Evolutionary conservation across 2,888 invertebrate species (phyloP).

Genomic region (Mayetiola destructor): DNA sequence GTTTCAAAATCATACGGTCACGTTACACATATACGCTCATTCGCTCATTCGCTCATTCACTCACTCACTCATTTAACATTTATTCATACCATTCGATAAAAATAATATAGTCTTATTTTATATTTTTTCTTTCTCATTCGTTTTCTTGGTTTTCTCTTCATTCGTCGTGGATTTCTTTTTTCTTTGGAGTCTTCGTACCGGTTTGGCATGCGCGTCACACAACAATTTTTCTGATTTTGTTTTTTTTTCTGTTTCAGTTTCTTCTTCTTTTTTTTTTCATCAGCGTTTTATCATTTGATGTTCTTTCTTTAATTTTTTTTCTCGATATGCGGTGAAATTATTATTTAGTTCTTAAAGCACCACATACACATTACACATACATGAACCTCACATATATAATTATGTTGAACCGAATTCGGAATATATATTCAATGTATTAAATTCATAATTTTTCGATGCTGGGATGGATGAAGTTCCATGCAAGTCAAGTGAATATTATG

Average conservation of each 20-base stretch:
- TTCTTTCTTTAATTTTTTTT: not conserved
- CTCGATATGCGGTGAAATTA: too few relatives aligned
- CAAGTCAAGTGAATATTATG: too few relatives aligned
- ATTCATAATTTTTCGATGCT: too few relatives aligned
- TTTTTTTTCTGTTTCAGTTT: not conserved
- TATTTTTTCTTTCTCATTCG: not conserved
- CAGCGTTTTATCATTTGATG: not conserved
- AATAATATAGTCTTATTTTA: too few relatives aligned
- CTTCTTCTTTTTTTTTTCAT: not conserved
- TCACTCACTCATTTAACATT: not conserved
- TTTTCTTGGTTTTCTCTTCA: constrained; percentile 2
- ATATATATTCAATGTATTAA: too few relatives aligned
- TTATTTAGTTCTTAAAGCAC: too few relatives aligned
- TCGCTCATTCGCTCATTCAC: not conserved
- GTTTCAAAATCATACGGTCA: constrained; percentile 7
- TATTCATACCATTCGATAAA: not conserved
- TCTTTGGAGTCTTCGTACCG: not conserved
- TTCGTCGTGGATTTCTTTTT: not conserved
- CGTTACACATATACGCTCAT: not conserved
- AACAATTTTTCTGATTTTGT: not conserved
- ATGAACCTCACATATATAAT: too few relatives aligned
- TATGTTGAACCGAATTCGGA: too few relatives aligned
- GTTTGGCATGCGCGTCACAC: not conserved
- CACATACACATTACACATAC: too few relatives aligned
- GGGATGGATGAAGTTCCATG: too few relatives aligned